Evolutionary conservation across 2,888 invertebrate genomes (phyloP).

Genomic region (Orthonychiurus folsomi): DNA sequence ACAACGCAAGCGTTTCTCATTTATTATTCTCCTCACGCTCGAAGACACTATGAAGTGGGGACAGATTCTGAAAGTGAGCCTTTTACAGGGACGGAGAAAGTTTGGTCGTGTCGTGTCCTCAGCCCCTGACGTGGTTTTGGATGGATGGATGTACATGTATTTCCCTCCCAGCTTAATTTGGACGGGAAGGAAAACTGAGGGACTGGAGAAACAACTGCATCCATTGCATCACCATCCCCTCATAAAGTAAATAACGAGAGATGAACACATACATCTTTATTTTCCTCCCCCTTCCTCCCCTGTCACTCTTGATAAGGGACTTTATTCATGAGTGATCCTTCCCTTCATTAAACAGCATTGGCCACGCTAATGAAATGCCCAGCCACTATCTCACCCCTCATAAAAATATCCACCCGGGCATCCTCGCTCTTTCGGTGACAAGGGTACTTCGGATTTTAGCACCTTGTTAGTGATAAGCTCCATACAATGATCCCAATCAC

Average conservation of each 20-base stretch:
- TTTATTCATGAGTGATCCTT: neutral
- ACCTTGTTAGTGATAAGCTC: neutral
- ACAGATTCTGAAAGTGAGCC: conserved; percentile 1
- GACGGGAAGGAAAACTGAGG: too few relatives aligned
- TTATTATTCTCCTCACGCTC: neutral
- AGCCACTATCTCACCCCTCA: neutral
- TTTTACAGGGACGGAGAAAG: neutral
- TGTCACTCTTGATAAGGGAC: neutral
- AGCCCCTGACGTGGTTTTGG: too few relatives aligned
- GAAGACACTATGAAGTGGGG: neutral
- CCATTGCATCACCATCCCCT: too few relatives aligned
- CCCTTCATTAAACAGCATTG: neutral
- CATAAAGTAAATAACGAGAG: neutral
- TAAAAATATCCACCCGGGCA: neutral
- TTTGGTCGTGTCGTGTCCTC: neutral
- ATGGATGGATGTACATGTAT: too few relatives aligned
- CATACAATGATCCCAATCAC: neutral
- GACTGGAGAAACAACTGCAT: too few relatives aligned
- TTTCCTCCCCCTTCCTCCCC: neutral
- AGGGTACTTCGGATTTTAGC: neutral
- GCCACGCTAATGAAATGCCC: neutral
- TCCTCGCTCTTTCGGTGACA: too few relatives aligned
- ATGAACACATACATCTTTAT: neutral
- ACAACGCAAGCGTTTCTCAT: too few relatives aligned
- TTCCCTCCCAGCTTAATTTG: neutral